phyloP scores from a whole-genome alignment of 2,797 vertebrate species.

The Pipistrellus pipistrellus region DNA sequence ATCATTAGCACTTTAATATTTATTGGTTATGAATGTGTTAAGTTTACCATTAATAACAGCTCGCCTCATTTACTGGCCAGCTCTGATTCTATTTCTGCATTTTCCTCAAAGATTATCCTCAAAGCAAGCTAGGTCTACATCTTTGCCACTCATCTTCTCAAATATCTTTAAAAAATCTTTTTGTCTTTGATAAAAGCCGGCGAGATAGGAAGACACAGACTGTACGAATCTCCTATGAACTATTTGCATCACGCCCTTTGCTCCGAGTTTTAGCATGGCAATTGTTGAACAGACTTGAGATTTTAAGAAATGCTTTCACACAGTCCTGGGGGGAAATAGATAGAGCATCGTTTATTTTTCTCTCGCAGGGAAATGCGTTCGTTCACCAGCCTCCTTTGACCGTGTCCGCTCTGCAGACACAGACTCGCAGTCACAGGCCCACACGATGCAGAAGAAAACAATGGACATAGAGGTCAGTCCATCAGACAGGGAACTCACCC shows the following conservation, averaged over 20 bases:
- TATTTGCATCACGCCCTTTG: background rate
- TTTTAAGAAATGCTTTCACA: background rate
- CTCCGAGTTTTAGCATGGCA: background rate
- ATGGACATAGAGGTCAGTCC: no score
- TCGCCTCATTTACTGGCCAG: no score
- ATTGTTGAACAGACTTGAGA: background rate
- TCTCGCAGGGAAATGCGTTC: background rate
- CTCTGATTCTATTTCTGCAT: no score
- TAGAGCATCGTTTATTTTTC: background rate
- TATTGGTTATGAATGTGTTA: no score
- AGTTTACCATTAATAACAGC: no score
- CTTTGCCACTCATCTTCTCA: accelerated
- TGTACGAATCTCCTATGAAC: background rate
- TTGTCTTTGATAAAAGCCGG: background rate
- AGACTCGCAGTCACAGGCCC: background rate
- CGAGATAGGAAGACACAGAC: background rate
- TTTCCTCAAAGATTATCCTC: no score
- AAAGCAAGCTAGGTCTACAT: background rate
- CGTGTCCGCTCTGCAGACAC: background rate
- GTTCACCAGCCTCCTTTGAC: background rate
- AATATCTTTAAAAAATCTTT: background rate
- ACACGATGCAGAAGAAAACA: no score
- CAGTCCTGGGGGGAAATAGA: background rate
- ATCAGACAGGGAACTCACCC: no score
- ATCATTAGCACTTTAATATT: no score